Evolutionary conservation across 2,113 vertebrate genomes (phyloP).

Genomic region (Suricata suricatta): DNA sequence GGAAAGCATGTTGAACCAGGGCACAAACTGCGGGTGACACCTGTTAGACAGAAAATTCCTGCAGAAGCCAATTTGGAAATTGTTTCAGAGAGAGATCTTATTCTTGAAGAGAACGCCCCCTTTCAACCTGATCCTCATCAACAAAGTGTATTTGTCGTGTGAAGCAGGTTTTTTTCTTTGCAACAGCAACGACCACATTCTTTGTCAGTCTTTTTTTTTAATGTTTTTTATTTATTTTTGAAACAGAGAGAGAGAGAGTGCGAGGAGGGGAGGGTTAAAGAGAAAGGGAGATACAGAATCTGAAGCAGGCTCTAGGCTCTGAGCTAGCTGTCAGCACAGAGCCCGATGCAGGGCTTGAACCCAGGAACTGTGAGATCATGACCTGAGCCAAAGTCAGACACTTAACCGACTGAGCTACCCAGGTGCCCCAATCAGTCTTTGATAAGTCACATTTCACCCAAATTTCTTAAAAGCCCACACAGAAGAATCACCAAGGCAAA

Average conservation of each 20-base stretch:
- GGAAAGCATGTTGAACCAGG: background rate
- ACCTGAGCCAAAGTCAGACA: no score
- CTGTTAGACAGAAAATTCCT: slow-evolving; percentile 5
- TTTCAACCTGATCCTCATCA: background rate
- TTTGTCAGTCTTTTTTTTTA: background rate
- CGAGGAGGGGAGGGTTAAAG: no score
- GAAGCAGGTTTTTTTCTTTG: background rate
- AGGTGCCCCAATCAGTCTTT: background rate
- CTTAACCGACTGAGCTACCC: no score
- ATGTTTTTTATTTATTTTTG: no score
- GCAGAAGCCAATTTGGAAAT: background rate
- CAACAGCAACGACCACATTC: no score
- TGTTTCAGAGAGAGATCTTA: background rate
- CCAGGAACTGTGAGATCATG: no score
- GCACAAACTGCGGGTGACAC: background rate
- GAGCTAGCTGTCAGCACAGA: no score
- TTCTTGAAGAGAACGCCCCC: background rate
- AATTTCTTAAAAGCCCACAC: slow-evolving; percentile 15
- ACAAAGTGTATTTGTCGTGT: background rate
- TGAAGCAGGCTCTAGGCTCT: no score
- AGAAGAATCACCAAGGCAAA: background rate
- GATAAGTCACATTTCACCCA: background rate
- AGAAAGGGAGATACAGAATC: no score
- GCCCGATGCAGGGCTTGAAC: no score
- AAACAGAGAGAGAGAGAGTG: no score